Percentiles rank a stretch among this genome's conserved stretches.
Conservation (phyloP, 2,888 invertebrate species). For the Noctuana brunneofusca region DNA sequence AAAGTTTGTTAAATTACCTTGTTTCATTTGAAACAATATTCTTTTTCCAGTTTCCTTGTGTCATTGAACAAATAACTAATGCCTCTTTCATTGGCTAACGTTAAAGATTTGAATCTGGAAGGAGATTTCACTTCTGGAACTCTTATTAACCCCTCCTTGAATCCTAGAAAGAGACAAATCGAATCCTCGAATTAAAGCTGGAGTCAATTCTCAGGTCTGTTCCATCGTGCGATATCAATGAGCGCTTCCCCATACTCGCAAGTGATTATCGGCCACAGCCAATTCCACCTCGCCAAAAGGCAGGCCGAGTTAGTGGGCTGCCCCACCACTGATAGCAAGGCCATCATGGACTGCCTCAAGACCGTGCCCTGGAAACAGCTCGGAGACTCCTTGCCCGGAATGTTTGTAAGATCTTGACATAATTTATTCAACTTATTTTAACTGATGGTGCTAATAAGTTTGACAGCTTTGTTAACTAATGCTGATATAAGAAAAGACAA, state of each 20-base stretch:
- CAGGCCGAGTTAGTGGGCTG: constrained; percentile 84
- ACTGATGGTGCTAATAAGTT: too few species aligned
- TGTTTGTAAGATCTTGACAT: constrained; percentile 65
- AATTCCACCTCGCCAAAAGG: constrained; percentile 81
- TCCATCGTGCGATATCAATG: constrained; percentile 87
- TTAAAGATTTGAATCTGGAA: too few species aligned
- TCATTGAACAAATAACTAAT: too few species aligned
- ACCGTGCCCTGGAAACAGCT: constrained; percentile 68
- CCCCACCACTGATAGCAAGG: constrained; percentile 72
- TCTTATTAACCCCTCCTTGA: too few species aligned
- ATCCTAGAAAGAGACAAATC: neutral
- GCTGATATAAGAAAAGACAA: too few species aligned
- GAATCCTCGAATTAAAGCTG: neutral
- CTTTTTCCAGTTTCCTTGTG: too few species aligned
- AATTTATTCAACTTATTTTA: too few species aligned
- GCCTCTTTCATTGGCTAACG: too few species aligned
- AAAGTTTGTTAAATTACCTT: too few species aligned
- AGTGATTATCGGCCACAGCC: constrained; percentile 76
- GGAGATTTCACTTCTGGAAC: too few species aligned
- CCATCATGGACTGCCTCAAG: constrained; percentile 83
- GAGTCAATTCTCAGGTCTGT: constrained; percentile 75
- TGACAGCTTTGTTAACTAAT: too few species aligned
- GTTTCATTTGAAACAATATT: too few species aligned
- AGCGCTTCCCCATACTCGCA: constrained; percentile 84
- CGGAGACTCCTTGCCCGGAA: constrained; percentile 65